Conservation (phyloP, 1,140 invertebrate genomes). For the Campoletis sonorensis region DNA sequence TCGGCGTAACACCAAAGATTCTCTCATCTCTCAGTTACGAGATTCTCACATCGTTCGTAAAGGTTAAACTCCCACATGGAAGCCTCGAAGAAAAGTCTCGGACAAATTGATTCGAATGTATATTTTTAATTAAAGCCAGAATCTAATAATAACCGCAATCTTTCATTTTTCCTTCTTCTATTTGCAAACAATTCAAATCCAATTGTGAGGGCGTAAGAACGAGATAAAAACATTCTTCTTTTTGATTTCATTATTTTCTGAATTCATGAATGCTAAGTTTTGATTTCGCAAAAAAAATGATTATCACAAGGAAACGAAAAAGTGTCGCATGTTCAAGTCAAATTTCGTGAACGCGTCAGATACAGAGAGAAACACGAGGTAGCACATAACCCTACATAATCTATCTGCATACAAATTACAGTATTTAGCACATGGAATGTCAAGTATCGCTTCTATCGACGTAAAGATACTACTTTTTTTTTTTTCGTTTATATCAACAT, state of each 20-base stretch:
- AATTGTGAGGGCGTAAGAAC: too few relatives aligned
- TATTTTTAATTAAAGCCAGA: not conserved
- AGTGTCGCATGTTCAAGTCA: not conserved
- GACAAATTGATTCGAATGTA: not conserved
- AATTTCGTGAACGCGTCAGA: not conserved
- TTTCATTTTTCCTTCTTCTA: too few relatives aligned
- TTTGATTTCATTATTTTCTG: too few relatives aligned
- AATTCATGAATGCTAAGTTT: not conserved
- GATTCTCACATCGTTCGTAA: constrained; percentile 18
- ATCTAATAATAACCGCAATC: too few relatives aligned
- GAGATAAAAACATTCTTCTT: too few relatives aligned
- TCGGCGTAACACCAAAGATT: not conserved
- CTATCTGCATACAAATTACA: constrained; percentile 14
- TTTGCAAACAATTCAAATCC: too few relatives aligned
- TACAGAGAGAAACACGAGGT: not conserved
- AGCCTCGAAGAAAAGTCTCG: constrained; percentile 1
- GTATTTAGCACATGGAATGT: constrained; percentile 21
- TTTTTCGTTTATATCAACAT: not conserved
- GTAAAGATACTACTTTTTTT: constrained; percentile 3
- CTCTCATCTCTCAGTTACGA: not conserved
- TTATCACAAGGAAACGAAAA: not conserved
- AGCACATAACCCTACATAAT: not conserved
- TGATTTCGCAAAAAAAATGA: not conserved
- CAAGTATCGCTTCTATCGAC: not conserved
- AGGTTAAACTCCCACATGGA: constrained; percentile 5